These are phyloP conservation scores for Drosophila percnosoma DNA, from an alignment of 2,888 invertebrate genomes.

Conservation along the genomic window DNA sequence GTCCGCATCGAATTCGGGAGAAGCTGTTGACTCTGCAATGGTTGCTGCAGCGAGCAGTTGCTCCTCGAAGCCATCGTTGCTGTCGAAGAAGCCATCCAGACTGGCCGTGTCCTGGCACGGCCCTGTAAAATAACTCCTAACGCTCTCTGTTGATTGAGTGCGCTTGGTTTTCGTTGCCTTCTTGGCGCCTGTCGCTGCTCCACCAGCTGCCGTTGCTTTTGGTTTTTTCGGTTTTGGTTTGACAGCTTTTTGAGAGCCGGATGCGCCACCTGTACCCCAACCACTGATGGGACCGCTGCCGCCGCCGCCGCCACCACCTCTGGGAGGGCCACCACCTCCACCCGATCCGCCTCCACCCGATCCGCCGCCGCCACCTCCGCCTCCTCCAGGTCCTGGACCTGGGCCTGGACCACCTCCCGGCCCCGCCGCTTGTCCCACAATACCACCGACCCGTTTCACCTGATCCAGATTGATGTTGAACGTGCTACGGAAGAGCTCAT, in stretches of 20 bases:
- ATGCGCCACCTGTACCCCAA: slow-evolving; percentile 15
- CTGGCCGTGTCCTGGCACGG: slow-evolving; percentile 16
- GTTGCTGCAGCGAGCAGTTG: slow-evolving; percentile 62
- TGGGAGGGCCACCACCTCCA: slow-evolving; percentile 7
- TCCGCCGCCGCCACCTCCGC: background rate
- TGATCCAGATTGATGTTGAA: slow-evolving; percentile 83
- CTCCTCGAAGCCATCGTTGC: slow-evolving; percentile 82
- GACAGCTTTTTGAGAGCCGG: slow-evolving; percentile 12
- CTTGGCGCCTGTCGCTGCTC: slow-evolving; percentile 7
- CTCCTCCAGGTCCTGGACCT: slow-evolving; percentile 42
- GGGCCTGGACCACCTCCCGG: slow-evolving; percentile 46
- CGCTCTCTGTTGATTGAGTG: slow-evolving; percentile 26
- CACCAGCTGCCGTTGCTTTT: slow-evolving; percentile 7
- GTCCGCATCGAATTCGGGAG: slow-evolving; percentile 52
- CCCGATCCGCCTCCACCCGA: slow-evolving; percentile 6
- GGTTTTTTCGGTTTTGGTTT: slow-evolving; percentile 8
- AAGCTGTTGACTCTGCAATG: slow-evolving; percentile 30
- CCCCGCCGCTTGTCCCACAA: slow-evolving; percentile 64
- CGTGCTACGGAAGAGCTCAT: slow-evolving; percentile 78
- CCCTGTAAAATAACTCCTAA: slow-evolving; percentile 64
- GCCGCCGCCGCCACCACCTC: background rate
- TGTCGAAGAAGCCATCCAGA: slow-evolving; percentile 75
- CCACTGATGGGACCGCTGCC: slow-evolving; percentile 4
- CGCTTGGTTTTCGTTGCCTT: slow-evolving; percentile 23
- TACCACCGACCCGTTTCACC: slow-evolving; percentile 81